Base-by-base conservation (phyloP, 2,888 invertebrate genomes). In the Entomobrya proxima region DNA sequence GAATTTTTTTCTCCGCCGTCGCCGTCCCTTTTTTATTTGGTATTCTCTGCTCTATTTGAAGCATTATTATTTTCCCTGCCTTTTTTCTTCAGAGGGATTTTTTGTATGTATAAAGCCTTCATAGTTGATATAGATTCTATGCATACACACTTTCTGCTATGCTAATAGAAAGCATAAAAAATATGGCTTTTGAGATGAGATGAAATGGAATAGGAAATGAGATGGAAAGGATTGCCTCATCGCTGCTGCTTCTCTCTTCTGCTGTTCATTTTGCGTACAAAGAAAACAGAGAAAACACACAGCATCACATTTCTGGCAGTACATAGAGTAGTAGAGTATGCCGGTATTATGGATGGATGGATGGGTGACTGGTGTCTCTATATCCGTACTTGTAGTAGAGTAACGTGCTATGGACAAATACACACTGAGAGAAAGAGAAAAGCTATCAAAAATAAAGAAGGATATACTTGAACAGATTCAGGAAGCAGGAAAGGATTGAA, bases 171-270 rank as follows among this genome's bases (percentile, higher is more conserved):
- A 37, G 67, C 37, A 82, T 75, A 83, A 83, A 82, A 64, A 76
- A 76, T 83, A 83, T 83, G 76, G 76, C 76, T 64, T 83, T 83
- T 67, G 83, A 83, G 83, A 80, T 80, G 80, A 80, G 80, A 83
- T 83, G 83, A 82, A 82, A 75, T 82, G 75, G 83, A 83, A 83
- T 83, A 83, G 83, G 83, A 83, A 83, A 83, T 83, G 83, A 83
- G 83, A 83, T 83, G 83, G 83, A 83, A 83, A 67, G 76, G 75
- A 83, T 67, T 82, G 69, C 80, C 67, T 80, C 67, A 30, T 37
- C 64, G 64, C 37, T 32, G 58, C 76, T 27, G 24, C 24, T 30
- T n/a, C 69, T 30, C 32, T 9, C 21, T 50, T 11, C 37, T 24
- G 9, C 55, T 52, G 81, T 75, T 82, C 75, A 75, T 75, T 82